phyloP scores from a whole-genome alignment of 2,113 vertebrate species.

The Struthidea cinerea region DNA sequence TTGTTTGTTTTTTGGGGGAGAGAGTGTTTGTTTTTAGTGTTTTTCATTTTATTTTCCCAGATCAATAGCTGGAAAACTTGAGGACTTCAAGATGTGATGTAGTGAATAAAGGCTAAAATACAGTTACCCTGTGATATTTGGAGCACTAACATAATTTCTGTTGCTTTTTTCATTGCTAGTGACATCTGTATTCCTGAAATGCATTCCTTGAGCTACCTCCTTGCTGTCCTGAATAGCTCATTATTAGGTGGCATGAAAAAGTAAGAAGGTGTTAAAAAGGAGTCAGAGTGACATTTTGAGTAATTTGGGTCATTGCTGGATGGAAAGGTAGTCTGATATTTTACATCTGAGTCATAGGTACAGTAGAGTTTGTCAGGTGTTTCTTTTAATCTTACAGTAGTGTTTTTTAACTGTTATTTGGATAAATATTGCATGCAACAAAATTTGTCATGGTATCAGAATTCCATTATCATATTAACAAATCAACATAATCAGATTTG shows the following conservation, averaged over 20 bases:
- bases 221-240: not conserved
- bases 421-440: not conserved
- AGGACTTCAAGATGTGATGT: not conserved
- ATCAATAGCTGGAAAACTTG: not conserved
- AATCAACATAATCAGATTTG: not conserved
- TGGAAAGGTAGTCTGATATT: not conserved
- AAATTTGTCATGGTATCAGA: not conserved
- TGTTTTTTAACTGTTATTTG: not conserved
- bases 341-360: not conserved
- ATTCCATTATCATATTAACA: not conserved
- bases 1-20: not conserved
- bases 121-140: not conserved
- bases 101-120: not conserved
- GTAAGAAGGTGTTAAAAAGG: not conserved
- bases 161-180: not conserved
- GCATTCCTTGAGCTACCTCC: not conserved
- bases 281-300: not conserved
- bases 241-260: not conserved
- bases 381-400: not conserved
- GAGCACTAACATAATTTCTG: not conserved
- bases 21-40: not conserved
- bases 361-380: not conserved
- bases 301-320: not conserved
- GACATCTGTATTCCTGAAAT: not conserved
- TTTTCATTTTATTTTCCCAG: not conserved